Conservation (phyloP, 2,797 vertebrate genomes). For the Mormyrus hasselquistii region DNA sequence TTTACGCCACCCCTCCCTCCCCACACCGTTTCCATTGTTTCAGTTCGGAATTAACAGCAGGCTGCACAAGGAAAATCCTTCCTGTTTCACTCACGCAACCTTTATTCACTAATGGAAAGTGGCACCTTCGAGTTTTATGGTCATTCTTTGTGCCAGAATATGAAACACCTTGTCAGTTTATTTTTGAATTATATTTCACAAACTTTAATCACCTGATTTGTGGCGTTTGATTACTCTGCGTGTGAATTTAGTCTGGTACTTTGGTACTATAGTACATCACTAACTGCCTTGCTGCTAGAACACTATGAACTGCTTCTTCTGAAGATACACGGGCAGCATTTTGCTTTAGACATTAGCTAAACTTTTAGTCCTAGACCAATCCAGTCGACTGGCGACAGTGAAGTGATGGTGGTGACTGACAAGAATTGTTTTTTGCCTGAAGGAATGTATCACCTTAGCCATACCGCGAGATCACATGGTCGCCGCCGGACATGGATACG, state of each 20-base stretch:
- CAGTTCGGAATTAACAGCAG: background rate
- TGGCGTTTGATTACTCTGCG: background rate
- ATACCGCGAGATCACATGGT: background rate
- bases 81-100: background rate
- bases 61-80: background rate
- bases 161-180: background rate
- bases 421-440: background rate
- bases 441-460: background rate
- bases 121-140: background rate
- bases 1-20: background rate
- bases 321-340: background rate
- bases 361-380: background rate
- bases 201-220: background rate
- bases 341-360: background rate
- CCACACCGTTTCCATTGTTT: background rate
- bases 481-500: background rate
- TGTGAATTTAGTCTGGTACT: background rate
- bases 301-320: background rate
- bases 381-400: background rate
- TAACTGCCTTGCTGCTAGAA: background rate
- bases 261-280: background rate
- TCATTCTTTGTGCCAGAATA: background rate
- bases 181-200: background rate
- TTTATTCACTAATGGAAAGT: background rate
- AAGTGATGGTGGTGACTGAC: background rate